phyloP scores from a whole-genome alignment of 2,113 vertebrate species.

The Prinia subflava region DNA sequence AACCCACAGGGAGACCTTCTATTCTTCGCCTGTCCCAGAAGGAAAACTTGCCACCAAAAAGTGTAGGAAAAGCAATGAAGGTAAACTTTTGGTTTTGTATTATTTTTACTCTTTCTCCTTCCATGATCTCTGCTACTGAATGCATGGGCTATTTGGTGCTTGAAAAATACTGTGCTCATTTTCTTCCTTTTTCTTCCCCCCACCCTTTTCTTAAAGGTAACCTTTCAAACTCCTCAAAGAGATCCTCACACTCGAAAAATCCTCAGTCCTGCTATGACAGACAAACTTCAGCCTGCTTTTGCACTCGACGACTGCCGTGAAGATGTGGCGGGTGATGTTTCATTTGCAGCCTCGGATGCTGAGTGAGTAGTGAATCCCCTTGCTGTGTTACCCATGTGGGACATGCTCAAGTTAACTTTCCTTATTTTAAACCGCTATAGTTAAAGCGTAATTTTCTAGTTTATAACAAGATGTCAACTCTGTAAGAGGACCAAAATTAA shows the following conservation, averaged over 20 bases:
- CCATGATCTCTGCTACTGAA: neutral
- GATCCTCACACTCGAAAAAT: slow-evolving; percentile 87
- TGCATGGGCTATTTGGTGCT: neutral
- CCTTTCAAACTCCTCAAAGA: slow-evolving; percentile 90
- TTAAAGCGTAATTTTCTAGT: neutral
- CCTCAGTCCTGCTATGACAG: slow-evolving; percentile 74
- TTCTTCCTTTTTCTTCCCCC: neutral
- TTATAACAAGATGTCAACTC: neutral
- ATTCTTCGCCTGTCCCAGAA: slow-evolving; percentile 84
- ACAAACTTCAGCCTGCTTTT: slow-evolving; percentile 54
- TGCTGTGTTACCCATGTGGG: neutral
- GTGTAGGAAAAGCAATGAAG: slow-evolving; percentile 75
- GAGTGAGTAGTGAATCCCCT: slow-evolving; percentile 52
- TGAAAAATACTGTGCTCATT: neutral
- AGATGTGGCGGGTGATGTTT: neutral
- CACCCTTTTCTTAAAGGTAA: slow-evolving; percentile 75
- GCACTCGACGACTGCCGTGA: slow-evolving; percentile 42
- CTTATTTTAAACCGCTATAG: neutral
- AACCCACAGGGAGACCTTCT: slow-evolving; percentile 81
- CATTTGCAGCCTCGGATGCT: neutral
- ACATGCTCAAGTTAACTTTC: neutral
- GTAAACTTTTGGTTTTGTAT: neutral
- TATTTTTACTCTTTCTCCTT: neutral
- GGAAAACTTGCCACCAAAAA: slow-evolving; percentile 84
- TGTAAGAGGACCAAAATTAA: neutral